Conservation (phyloP, 92 coral and sea anemone genomes). For the Porites lobata region DNA sequence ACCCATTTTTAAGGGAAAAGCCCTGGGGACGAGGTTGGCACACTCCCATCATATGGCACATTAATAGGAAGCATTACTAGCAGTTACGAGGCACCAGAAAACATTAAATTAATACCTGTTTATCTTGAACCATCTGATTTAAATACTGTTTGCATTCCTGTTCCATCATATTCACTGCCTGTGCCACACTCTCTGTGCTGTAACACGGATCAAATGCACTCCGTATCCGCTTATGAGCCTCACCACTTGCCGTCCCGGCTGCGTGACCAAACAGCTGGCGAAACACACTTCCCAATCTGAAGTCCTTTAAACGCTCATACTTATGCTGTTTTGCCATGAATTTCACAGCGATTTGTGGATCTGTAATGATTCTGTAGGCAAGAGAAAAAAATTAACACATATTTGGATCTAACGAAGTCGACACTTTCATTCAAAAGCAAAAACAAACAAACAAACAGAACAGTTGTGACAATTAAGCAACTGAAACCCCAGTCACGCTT, state of each 20-base stretch:
- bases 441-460: no score
- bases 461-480: no score
- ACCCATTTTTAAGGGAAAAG: no score
- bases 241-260: conserved; percentile 76
- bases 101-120: conserved; percentile 44
- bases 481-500: no score
- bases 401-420: no score
- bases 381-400: not conserved
- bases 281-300: conserved; percentile 71
- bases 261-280: conserved; percentile 65
- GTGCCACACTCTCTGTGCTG: conserved; percentile 69
- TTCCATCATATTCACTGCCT: conserved; percentile 66
- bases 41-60: no score
- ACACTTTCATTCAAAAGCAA: no score
- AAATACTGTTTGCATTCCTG: conserved; percentile 62
- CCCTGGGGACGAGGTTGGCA: no score
- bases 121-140: conserved; percentile 44
- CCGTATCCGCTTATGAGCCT: conserved; percentile 73
- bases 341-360: conserved; percentile 71
- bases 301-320: conserved; percentile 70
- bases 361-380: conserved; percentile 66
- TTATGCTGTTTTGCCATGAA: conserved; percentile 82
- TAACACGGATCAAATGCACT: conserved; percentile 65
- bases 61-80: no score
- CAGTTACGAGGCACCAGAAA: no score